Evolutionary conservation across 2,888 invertebrate genomes (phyloP).

Genomic region (Acanthosepion pharaonis): DNA sequence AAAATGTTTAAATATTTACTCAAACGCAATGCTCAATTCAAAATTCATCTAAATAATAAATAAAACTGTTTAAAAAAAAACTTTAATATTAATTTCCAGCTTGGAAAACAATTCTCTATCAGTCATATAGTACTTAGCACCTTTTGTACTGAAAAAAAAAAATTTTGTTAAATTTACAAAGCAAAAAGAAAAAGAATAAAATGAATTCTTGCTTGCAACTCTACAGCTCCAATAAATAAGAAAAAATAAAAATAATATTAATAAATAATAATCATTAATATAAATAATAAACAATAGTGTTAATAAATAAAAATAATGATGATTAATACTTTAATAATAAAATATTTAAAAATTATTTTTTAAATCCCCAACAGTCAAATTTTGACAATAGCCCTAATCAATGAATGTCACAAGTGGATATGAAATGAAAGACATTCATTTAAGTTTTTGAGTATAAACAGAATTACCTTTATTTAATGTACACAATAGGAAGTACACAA

Average conservation of each 20-base stretch:
- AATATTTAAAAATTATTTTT: not conserved
- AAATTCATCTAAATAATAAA: not conserved
- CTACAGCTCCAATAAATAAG: not conserved
- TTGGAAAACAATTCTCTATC: not conserved
- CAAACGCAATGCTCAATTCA: not conserved
- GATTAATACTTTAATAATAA: not conserved
- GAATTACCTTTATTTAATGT: conserved; percentile 33
- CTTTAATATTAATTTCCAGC: not conserved
- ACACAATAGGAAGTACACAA: conserved; percentile 33
- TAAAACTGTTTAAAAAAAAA: not conserved
- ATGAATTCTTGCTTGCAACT: not conserved
- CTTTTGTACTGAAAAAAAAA: not conserved
- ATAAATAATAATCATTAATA: not conserved
- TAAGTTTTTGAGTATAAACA: not conserved
- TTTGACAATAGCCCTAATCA: conserved; percentile 33
- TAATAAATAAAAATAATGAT: not conserved
- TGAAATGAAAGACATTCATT: not conserved
- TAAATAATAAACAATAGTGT: not conserved
- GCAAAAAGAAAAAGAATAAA: not conserved
- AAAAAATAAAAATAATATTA: no score
- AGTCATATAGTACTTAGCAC: not conserved
- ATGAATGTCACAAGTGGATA: conserved; percentile 22
- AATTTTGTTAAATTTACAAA: not conserved
- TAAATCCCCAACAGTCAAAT: conserved; percentile 12
- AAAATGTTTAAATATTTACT: not conserved